Conservation (phyloP, 2,797 vertebrate genomes). For the Cynopterus sphinx region DNA sequence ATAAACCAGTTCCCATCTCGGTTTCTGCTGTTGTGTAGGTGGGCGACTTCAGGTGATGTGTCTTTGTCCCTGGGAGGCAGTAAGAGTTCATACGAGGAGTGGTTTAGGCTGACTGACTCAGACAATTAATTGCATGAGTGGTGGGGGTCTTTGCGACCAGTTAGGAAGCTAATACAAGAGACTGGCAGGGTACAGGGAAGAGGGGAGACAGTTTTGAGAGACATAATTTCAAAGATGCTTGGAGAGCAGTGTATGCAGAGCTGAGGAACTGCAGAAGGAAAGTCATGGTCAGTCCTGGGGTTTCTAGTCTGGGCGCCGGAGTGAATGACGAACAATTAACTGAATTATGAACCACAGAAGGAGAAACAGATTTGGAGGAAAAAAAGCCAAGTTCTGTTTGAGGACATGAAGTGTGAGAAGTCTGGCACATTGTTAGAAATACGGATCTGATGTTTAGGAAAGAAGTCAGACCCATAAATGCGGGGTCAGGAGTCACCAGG, state of each 20-base stretch:
- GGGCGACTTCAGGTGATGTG: neutral
- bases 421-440: neutral
- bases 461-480: neutral
- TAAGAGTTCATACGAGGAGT: neutral
- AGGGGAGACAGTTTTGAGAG: neutral
- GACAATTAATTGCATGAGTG: accelerated
- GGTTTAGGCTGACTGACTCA: neutral
- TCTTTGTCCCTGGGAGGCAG: neutral
- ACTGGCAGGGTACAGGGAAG: neutral
- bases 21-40: neutral
- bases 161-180: neutral
- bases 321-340: neutral
- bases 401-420: neutral
- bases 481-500: neutral
- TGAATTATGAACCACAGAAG: neutral
- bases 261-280: neutral
- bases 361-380: neutral
- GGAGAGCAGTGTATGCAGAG: accelerated
- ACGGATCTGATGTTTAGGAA: neutral
- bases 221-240: neutral
- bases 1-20: neutral
- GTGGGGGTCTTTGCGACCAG: neutral
- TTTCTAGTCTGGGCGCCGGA: neutral
- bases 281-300: neutral
- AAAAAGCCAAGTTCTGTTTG: neutral